Evolutionary conservation across 2,888 invertebrate species (phyloP), one percentile per base, ranked within the genome.

Genomic region (Pocota personata): DNA sequence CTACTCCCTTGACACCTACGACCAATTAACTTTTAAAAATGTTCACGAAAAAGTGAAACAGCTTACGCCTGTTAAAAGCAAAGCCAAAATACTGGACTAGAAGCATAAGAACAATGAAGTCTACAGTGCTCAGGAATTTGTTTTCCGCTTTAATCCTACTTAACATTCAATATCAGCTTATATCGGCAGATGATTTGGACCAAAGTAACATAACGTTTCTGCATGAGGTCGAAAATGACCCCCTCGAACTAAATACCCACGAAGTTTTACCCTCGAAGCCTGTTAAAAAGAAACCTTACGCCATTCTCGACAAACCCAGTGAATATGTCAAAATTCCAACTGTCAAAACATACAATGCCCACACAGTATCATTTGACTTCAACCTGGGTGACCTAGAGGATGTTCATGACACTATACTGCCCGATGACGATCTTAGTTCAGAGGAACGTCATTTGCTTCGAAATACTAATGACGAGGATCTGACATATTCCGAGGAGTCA

Each of bases 351-450:
- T 89, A 90, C 46, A 91, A 91, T n/a, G 87, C 90, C 40, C 92
- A 92, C 88, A 90, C 92, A 2, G 91, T 91, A 0, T 89, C 90
- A 16, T 92, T 92, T 60, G 92, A 92, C 77, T 92, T 92, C 32
- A 92, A 92, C 86, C 82, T 92, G 58, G 92, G 92, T 3, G 92
- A 92, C 46, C 87, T 92, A 5, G 92, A 92, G 86, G 88, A 88
- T 78, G 72, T 87, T 7, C 91, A 92, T 78, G 92, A 91, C 66
- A 87, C 89, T 3, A 88, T 91, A 62, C 90, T 91, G 55, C 82
- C 82, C 1, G 91, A 90, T 80, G 91, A 89, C 3, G 92, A 92
- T 60, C 88, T 92, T 0, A 92, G 89, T 75, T 89, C 89, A 12
- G 90, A 91, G 55, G 91, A 91, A 55, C 90, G 90, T 16, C 89